Evolutionary conservation across 2,797 vertebrate genomes (phyloP).

Genomic region (Graptemys geographica): DNA sequence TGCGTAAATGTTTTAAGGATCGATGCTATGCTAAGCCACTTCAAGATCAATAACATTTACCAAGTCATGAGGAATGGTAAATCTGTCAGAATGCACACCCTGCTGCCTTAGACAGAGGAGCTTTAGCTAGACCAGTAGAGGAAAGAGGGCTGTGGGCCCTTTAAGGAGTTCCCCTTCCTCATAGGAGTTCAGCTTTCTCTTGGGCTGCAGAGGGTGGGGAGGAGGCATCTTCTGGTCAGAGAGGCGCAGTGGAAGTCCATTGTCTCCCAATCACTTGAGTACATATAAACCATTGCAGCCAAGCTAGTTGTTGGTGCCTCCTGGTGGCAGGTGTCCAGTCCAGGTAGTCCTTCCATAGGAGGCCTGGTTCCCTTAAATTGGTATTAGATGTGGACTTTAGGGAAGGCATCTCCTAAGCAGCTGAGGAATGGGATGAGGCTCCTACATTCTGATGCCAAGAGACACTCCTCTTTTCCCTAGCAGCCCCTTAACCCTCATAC

Average conservation of each 20-base stretch:
- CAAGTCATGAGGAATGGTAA: not conserved
- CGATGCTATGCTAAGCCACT: not conserved
- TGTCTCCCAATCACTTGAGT: not conserved
- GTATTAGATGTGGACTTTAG: not conserved
- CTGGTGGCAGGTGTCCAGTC: no score
- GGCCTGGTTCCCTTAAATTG: rapidly evolving
- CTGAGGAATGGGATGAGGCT: not conserved
- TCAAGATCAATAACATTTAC: not conserved
- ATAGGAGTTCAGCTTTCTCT: not conserved
- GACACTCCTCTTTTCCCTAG: not conserved
- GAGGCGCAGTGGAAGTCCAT: not conserved
- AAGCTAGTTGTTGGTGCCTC: not conserved
- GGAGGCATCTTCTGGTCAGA: not conserved
- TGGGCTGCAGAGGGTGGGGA: not conserved
- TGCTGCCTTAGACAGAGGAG: not conserved
- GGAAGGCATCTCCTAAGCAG: not conserved
- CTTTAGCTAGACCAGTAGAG: not conserved
- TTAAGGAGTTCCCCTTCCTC: not conserved
- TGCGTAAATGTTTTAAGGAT: not conserved
- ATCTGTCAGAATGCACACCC: not conserved
- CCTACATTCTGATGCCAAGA: not conserved
- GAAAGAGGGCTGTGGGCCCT: not conserved
- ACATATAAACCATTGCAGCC: not conserved
- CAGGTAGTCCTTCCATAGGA: not conserved
- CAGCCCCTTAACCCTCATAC: not conserved